Evolutionary conservation across 2,797 vertebrate species (phyloP).

Genomic region (Alectoris magna): DNA sequence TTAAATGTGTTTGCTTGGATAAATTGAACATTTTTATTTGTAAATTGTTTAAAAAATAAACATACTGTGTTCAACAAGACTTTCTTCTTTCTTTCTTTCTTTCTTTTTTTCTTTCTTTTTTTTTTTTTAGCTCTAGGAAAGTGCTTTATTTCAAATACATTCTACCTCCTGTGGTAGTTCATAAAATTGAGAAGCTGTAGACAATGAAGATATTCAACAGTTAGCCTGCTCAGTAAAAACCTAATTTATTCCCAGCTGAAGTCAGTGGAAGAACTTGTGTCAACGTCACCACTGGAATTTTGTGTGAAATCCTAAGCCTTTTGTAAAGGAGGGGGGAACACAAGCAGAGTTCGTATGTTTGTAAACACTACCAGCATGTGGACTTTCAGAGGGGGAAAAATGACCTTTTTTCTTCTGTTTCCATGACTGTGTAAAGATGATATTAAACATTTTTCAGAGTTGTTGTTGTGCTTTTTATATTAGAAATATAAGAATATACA

Average conservation of each 20-base stretch:
- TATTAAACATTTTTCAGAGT: not conserved
- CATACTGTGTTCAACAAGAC: conserved; percentile 61
- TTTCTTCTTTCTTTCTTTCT: conserved; percentile 49
- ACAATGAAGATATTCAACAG: not conserved
- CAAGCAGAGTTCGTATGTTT: not conserved
- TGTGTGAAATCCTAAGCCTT: not conserved
- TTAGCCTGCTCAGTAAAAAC: not conserved
- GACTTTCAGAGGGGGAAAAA: not conserved
- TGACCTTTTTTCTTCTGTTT: not conserved
- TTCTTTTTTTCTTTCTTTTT: conserved; percentile 17
- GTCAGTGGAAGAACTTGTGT: not conserved
- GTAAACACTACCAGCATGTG: not conserved
- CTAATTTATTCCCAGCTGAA: not conserved
- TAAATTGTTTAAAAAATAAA: conserved; percentile 83
- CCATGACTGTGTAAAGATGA: not conserved
- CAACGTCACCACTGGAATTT: not conserved
- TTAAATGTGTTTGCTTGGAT: conserved; percentile 76
- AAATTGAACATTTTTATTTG: conserved; percentile 78
- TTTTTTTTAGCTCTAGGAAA: conserved; percentile 36
- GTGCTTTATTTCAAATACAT: not conserved
- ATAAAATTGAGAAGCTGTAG: not conserved
- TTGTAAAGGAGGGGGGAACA: not conserved
- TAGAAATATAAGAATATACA: not conserved
- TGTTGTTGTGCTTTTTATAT: not conserved
- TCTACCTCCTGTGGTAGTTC: conserved; percentile 3